phyloP scores from a whole-genome alignment of 2,888 invertebrate species.

The Catonia carolina region DNA sequence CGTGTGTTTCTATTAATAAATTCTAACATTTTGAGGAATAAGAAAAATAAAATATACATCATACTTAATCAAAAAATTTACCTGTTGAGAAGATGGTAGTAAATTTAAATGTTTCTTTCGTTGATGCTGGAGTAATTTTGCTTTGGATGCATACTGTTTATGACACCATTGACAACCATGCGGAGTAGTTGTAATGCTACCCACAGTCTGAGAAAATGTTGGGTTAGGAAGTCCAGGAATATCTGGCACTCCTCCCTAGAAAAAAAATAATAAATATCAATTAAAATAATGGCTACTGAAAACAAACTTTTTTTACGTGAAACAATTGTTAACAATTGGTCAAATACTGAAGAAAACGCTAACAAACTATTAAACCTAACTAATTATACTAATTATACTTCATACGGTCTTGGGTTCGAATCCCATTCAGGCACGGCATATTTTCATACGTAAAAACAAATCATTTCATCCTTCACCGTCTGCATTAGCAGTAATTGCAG shows the following conservation, averaged over 20 bases:
- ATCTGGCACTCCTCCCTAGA: conserved; percentile 23
- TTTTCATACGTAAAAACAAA: too few relatives aligned
- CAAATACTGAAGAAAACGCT: background rate
- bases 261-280: background rate
- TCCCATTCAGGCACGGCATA: too few relatives aligned
- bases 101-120: conserved; percentile 52
- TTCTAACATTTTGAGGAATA: too few relatives aligned
- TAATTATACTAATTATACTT: too few relatives aligned
- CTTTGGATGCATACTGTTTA: conserved; percentile 74
- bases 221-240: conserved; percentile 46
- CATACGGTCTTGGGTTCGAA: too few relatives aligned
- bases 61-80: conserved; percentile 16
- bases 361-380: too few relatives aligned
- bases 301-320: background rate
- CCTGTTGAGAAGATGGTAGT: conserved; percentile 31
- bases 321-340: background rate
- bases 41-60: too few relatives aligned
- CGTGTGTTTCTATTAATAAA: too few relatives aligned
- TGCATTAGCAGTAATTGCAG: too few relatives aligned
- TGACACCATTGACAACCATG: conserved; percentile 74
- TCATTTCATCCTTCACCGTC: too few relatives aligned
- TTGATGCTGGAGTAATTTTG: conserved; percentile 63
- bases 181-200: conserved; percentile 61
- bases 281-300: background rate
- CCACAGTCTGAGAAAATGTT: conserved; percentile 63